These are phyloP conservation scores for Microctenopoma steveboyesi DNA, from an alignment of 2,797 vertebrate genomes.

Conservation along the genomic window DNA sequence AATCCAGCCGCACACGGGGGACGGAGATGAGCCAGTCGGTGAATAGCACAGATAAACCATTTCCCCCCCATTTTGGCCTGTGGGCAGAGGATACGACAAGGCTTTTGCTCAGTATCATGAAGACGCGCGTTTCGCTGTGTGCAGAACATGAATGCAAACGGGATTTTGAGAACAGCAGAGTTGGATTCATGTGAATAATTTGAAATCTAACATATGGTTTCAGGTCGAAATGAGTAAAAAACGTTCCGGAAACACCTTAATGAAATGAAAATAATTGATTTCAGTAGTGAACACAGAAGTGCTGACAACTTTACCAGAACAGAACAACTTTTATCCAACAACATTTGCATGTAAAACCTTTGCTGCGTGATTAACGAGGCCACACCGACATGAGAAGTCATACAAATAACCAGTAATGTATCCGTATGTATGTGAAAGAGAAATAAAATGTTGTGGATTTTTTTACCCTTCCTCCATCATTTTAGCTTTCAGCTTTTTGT, in stretches of 20 bases:
- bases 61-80: constrained; percentile 21
- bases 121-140: constrained; percentile 13
- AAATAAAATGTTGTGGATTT: not conserved
- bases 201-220: not conserved
- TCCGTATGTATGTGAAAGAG: not conserved
- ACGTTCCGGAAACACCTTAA: not conserved
- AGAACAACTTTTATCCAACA: not conserved
- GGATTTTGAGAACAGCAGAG: constrained; percentile 16
- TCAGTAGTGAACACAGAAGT: not conserved
- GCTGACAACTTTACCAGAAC: not conserved
- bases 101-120: constrained; percentile 21
- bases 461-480: too few relatives aligned
- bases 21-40: constrained; percentile 21
- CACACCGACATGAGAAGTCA: not conserved
- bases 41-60: constrained; percentile 45
- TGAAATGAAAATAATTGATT: not conserved
- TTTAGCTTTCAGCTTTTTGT: not conserved
- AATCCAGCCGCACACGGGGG: constrained; percentile 39
- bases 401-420: not conserved
- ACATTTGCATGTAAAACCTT: not conserved
- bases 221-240: not conserved
- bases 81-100: constrained; percentile 7
- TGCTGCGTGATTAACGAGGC: not conserved
- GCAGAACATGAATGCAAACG: constrained; percentile 13
- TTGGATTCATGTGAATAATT: too few relatives aligned